These are phyloP conservation scores for Hanleya hanleyi DNA, from an alignment of 2,888 invertebrate species.

Conservation along the genomic window DNA sequence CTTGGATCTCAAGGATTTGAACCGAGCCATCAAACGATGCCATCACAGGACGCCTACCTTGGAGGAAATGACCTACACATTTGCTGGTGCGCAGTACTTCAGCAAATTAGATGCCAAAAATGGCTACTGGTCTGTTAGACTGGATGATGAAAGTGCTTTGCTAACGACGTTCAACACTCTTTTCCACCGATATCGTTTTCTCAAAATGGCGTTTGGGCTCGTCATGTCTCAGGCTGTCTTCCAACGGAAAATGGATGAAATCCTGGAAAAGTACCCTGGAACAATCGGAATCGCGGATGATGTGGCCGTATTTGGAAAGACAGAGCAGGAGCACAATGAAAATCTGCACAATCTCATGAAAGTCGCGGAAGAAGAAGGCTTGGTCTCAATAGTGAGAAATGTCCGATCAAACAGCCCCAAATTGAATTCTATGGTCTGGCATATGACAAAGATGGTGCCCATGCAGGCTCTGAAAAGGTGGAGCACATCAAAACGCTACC, in stretches of 20 bases:
- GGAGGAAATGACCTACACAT: background rate
- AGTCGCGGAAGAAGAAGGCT: background rate
- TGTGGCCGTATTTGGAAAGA: conserved; percentile 25
- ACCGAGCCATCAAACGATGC: no score
- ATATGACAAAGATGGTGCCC: no score
- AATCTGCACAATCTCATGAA: background rate
- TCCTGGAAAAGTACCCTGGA: conserved; percentile 21
- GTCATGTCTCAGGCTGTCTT: conserved; percentile 30
- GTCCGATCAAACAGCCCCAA: no score
- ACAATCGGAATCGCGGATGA: conserved; percentile 25
- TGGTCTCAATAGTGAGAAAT: background rate
- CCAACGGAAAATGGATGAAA: conserved; percentile 25
- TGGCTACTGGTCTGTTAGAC: conserved; percentile 43
- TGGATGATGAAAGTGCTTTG: conserved; percentile 8
- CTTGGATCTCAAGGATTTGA: no score
- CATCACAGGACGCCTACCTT: no score
- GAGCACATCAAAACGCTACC: background rate
- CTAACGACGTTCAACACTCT: conserved; percentile 34
- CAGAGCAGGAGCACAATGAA: conserved; percentile 33
- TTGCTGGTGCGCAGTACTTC: conserved; percentile 34
- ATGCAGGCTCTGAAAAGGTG: no score
- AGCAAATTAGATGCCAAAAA: conserved; percentile 33
- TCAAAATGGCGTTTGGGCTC: conserved; percentile 28
- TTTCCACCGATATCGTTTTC: conserved; percentile 22
- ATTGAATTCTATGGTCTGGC: no score